Conservation (phyloP, 2,888 invertebrate species). For the Ellobium chinense region DNA sequence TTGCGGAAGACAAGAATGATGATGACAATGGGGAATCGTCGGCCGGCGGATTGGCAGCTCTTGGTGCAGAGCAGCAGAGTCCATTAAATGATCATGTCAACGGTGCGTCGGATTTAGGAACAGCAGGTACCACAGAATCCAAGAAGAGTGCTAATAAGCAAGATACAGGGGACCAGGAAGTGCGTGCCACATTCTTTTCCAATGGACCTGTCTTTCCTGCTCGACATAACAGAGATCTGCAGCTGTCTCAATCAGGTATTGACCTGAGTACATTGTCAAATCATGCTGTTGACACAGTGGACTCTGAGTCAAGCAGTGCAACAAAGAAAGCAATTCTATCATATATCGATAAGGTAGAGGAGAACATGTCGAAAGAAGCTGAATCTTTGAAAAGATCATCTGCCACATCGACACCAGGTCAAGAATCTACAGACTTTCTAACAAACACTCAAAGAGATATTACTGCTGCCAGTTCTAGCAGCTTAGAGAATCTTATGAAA, state of each 20-base stretch:
- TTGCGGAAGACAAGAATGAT: neutral
- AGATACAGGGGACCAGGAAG: neutral
- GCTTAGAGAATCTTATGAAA: constrained; percentile 26
- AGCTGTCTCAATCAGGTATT: constrained; percentile 5
- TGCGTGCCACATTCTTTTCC: neutral
- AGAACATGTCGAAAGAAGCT: neutral
- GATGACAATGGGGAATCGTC: neutral
- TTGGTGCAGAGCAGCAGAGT: too few species aligned
- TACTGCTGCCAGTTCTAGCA: neutral
- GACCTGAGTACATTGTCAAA: neutral
- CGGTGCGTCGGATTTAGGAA: neutral
- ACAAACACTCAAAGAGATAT: neutral
- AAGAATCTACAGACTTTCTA: constrained; percentile 4
- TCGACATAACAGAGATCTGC: constrained; percentile 32
- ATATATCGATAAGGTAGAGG: constrained; percentile 7
- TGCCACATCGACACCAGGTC: neutral
- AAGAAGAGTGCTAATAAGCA: neutral
- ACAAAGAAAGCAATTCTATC: constrained; percentile 10
- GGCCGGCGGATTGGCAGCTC: too few species aligned
- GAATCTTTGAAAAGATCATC: constrained; percentile 8
- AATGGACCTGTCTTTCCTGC: constrained; percentile 45
- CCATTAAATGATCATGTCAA: neutral
- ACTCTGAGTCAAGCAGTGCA: neutral
- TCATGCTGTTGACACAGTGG: neutral
- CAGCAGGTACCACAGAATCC: neutral